A percentile compares a stretch with the other conserved stretches of the same genome.
Conservation (phyloP, 2,113 vertebrate genomes). For the Struthidea cinerea region DNA sequence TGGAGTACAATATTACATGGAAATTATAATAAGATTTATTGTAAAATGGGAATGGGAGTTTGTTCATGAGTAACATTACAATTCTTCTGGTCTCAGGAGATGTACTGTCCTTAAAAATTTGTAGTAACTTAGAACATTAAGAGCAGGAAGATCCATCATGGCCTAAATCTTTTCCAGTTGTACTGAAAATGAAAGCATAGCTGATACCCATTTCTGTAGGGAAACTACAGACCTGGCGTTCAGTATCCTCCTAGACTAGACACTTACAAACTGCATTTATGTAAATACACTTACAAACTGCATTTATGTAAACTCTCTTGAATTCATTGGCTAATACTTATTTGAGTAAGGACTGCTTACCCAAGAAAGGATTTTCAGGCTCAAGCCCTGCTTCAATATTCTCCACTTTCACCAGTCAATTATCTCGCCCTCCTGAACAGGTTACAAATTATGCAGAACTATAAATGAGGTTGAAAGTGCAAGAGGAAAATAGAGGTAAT, state of each 20-base stretch:
- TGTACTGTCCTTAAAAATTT: background rate
- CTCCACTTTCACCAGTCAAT: conserved; percentile 13
- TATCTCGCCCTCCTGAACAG: conserved; percentile 18
- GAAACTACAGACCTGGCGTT: rapidly evolving
- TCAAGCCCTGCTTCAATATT: background rate
- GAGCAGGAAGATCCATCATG: background rate
- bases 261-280: background rate
- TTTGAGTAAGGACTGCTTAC: conserved; percentile 27
- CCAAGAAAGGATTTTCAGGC: conserved; percentile 10
- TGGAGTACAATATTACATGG: background rate
- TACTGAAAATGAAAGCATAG: background rate
- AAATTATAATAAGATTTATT: background rate
- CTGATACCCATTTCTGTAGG: background rate
- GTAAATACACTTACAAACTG: background rate
- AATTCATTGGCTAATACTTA: background rate
- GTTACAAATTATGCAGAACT: conserved; percentile 44
- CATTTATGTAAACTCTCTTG: conserved; percentile 6
- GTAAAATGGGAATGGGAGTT: background rate
- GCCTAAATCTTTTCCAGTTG: background rate
- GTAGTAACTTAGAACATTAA: background rate
- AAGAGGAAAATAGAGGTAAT: conserved; percentile 34
- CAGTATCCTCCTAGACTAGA: background rate
- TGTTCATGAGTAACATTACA: background rate
- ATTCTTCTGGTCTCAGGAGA: background rate
- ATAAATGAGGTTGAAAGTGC: conserved; percentile 19